Percentiles rank a stretch among this genome's conserved stretches.
These are phyloP conservation scores for Leptura quadrifasciata DNA, from an alignment of 2,888 invertebrate genomes.

Conservation along the genomic window DNA sequence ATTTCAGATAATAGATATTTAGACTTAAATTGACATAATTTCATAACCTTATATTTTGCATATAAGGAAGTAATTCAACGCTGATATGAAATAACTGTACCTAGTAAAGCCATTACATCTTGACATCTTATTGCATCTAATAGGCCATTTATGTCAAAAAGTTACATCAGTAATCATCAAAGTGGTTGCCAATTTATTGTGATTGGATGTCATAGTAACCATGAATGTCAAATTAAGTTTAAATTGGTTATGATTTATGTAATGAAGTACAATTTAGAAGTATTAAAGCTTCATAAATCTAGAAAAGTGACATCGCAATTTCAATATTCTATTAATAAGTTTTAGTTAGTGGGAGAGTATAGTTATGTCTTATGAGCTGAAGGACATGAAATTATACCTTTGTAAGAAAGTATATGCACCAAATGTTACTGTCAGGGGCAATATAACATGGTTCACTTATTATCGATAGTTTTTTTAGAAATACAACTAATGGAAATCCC, in stretches of 20 bases:
- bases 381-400: neutral
- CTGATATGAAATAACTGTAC: too few species aligned
- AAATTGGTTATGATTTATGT: neutral
- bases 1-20: too few species aligned
- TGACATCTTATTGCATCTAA: too few species aligned
- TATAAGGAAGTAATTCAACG: too few species aligned
- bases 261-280: neutral
- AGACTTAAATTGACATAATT: too few species aligned
- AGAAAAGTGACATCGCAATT: neutral
- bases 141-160: constrained; percentile 8
- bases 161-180: constrained; percentile 4
- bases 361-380: neutral
- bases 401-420: neutral
- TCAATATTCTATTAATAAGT: neutral
- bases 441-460: too few species aligned
- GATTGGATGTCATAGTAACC: neutral
- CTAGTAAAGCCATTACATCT: too few species aligned
- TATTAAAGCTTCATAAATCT: neutral
- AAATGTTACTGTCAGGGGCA: too few species aligned
- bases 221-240: neutral
- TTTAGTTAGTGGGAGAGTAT: neutral
- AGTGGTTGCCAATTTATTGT: neutral
- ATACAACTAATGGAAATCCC: too few species aligned
- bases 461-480: too few species aligned
- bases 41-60: too few species aligned